Evolutionary conservation across 2,113 vertebrate genomes (phyloP).

Genomic region (Poicephalus meyeri): DNA sequence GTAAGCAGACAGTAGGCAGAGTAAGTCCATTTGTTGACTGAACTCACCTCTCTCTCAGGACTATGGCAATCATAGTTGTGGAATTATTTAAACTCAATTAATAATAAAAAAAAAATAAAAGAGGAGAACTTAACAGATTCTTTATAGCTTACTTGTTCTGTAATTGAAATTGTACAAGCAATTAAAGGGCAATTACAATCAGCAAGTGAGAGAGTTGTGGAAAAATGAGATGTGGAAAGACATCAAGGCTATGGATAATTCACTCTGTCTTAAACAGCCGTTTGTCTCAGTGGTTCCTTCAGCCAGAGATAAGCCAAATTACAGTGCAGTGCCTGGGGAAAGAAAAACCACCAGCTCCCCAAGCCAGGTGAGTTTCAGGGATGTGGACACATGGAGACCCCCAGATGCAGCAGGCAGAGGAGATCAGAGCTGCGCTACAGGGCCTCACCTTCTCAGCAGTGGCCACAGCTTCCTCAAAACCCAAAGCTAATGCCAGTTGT

Average conservation of each 20-base stretch:
- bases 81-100: background rate
- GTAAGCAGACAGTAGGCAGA: background rate
- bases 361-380: background rate
- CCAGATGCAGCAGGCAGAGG: background rate
- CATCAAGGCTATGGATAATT: background rate
- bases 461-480: background rate
- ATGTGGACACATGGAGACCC: background rate
- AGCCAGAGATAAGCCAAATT: background rate
- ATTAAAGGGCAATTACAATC: conserved; percentile 41
- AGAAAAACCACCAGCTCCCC: background rate
- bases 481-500: background rate
- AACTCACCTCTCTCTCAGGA: background rate
- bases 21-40: background rate
- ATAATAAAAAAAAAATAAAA: background rate
- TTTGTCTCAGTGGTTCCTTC: background rate
- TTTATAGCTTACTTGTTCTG: background rate
- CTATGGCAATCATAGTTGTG: background rate
- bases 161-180: conserved; percentile 23
- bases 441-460: rapidly evolving
- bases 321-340: rapidly evolving
- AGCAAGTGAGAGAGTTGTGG: background rate
- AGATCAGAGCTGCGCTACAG: rapidly evolving
- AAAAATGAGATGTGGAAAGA: background rate
- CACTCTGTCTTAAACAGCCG: background rate
- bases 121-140: background rate